Evolutionary conservation across 2,113 vertebrate genomes (phyloP).

Genomic region (Anser brachyrhynchus): DNA sequence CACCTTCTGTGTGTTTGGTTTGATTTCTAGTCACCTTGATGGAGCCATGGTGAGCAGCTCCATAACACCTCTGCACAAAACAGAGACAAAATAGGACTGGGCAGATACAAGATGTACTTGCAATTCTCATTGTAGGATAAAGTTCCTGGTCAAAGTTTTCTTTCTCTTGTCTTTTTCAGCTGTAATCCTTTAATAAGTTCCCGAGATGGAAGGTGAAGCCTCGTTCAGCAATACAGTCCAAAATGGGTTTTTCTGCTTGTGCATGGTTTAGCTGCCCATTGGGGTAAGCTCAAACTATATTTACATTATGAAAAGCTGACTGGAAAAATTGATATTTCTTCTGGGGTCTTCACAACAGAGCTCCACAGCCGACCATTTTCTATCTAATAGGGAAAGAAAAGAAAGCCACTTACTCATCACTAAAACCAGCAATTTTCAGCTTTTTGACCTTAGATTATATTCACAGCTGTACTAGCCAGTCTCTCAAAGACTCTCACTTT

Average conservation of each 20-base stretch:
- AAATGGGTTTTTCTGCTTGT: conserved; percentile 73
- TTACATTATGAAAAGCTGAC: conserved; percentile 87
- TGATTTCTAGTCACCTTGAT: conserved; percentile 86
- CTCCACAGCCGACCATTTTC: conserved; percentile 80
- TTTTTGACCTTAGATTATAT: conserved; percentile 5
- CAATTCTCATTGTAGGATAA: conserved; percentile 92
- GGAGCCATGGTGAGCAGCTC: conserved; percentile 79
- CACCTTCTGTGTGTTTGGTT: conserved; percentile 86
- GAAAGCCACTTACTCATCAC: conserved; percentile 57
- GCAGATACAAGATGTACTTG: conserved; percentile 89
- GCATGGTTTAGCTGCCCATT: conserved; percentile 84
- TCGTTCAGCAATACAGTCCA: conserved; percentile 78
- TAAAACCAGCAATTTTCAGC: conserved; percentile 28
- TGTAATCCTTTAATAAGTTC: conserved; percentile 69
- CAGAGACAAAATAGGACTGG: conserved; percentile 96
- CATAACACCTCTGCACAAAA: conserved; percentile 91
- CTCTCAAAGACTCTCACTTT: not conserved
- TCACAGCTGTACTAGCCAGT: not conserved
- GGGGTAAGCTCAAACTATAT: conserved; percentile 70
- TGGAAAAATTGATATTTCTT: conserved; percentile 49
- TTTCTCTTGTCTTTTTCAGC: conserved; percentile 55
- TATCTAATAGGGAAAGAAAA: conserved; percentile 75
- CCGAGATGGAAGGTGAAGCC: conserved; percentile 70
- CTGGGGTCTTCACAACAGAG: conserved; percentile 74
- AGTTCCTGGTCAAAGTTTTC: conserved; percentile 64